Percentiles rank a stretch among this genome's conserved stretches.
These are phyloP conservation scores for Girardinus metallicus DNA, from an alignment of 2,797 vertebrate species.

Conservation along the genomic window DNA sequence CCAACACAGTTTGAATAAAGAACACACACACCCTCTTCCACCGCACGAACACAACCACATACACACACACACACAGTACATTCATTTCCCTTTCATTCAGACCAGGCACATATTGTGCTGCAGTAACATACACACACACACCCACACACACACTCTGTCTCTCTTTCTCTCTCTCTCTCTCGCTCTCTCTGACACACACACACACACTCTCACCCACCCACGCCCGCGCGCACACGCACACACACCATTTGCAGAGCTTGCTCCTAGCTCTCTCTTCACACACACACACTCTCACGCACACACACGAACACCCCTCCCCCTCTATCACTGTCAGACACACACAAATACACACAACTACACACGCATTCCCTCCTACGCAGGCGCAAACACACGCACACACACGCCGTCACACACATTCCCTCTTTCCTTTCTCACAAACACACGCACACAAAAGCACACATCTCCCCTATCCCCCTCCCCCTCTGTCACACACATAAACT, in stretches of 20 bases:
- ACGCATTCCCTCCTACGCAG: constrained; percentile 64
- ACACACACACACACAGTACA: constrained; percentile 53
- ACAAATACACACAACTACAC: constrained; percentile 45
- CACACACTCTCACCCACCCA: constrained; percentile 51
- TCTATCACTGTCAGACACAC: constrained; percentile 44
- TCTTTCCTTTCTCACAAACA: background rate
- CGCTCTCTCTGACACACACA: too few relatives aligned
- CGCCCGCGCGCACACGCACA: constrained; percentile 50
- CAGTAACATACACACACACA: constrained; percentile 63
- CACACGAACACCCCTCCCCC: constrained; percentile 40
- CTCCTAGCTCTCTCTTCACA: constrained; percentile 42
- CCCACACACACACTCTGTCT: constrained; percentile 33
- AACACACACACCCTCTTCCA: constrained; percentile 65
- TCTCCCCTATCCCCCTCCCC: constrained; percentile 65
- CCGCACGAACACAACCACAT: constrained; percentile 35
- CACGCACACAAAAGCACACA: constrained; percentile 10
- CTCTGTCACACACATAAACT: constrained; percentile 46
- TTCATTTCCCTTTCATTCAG: constrained; percentile 81
- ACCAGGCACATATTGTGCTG: constrained; percentile 79
- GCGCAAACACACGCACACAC: constrained; percentile 49
- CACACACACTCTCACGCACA: constrained; percentile 36
- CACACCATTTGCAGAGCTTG: constrained; percentile 41
- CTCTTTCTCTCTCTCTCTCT: too few relatives aligned
- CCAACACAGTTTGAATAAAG: constrained; percentile 55
- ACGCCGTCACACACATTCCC: constrained; percentile 40